Evolutionary conservation across 2,888 invertebrate genomes (phyloP).

Genomic region (Drosophila eohydei): DNA sequence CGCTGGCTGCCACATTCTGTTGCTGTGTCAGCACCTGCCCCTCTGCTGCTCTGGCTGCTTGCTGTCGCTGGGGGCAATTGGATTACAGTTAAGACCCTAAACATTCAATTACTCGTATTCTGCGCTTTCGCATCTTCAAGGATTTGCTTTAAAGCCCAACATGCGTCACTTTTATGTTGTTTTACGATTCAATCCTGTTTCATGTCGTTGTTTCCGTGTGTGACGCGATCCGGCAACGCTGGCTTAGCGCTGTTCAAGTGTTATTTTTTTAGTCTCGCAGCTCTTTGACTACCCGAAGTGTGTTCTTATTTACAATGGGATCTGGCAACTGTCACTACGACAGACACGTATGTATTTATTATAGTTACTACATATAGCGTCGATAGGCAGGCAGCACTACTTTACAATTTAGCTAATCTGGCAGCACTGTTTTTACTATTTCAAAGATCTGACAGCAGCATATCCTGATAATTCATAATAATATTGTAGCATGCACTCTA

Average conservation of each 20-base stretch:
- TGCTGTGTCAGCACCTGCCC: not conserved
- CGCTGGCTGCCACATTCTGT: conserved; percentile 14
- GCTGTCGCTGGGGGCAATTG: conserved; percentile 30
- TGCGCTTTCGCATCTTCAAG: conserved; percentile 6
- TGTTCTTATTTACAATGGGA: not conserved
- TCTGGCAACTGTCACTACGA: not conserved
- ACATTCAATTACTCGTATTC: conserved; percentile 46
- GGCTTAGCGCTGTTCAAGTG: not conserved
- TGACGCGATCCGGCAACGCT: not conserved
- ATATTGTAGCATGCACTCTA: too few relatives aligned
- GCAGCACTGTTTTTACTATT: not conserved
- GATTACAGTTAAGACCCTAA: conserved; percentile 53
- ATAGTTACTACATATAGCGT: too few relatives aligned
- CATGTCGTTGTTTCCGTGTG: not conserved
- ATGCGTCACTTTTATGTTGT: conserved; percentile 8
- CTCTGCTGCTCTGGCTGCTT: not conserved
- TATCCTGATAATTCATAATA: too few relatives aligned
- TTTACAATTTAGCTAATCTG: not conserved
- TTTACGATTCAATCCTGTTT: conserved; percentile 12
- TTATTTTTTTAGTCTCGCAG: not conserved
- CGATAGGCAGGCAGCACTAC: not conserved
- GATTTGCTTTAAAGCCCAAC: conserved; percentile 23
- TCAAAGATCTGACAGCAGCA: too few relatives aligned
- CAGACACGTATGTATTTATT: too few relatives aligned
- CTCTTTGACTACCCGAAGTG: not conserved